Evolutionary conservation across 1,140 invertebrate species (phyloP).

Genomic region (Sogatella furcifera): DNA sequence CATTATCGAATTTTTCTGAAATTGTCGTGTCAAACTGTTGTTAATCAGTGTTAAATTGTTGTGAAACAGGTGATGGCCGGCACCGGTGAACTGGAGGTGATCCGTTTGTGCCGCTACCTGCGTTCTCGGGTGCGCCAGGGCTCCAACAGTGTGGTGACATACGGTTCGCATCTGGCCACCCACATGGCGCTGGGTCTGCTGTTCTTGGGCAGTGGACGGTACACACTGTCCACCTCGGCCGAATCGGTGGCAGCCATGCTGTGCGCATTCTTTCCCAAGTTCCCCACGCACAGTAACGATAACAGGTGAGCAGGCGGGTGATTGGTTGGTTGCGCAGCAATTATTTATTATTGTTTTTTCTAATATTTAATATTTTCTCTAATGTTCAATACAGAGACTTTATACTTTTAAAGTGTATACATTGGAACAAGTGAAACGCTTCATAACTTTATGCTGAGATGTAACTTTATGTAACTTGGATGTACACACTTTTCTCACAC

Average conservation of each 20-base stretch:
- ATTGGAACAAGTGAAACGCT: too few species aligned
- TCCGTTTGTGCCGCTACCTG: constrained; percentile 75
- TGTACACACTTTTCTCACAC: too few species aligned
- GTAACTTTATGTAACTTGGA: too few species aligned
- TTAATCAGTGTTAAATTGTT: constrained; percentile 8
- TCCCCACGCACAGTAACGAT: constrained; percentile 90
- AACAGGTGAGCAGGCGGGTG: constrained; percentile 52
- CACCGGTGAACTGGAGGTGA: constrained; percentile 77
- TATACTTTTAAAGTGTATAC: too few species aligned
- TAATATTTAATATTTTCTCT: too few species aligned
- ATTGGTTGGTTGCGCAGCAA: background rate
- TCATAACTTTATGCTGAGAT: too few species aligned
- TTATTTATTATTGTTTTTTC: too few species aligned
- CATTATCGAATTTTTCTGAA: too few species aligned
- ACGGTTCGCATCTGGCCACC: constrained; percentile 88
- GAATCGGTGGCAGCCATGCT: constrained; percentile 78
- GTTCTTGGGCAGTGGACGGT: constrained; percentile 87
- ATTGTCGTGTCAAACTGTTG: too few species aligned
- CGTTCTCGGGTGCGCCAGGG: constrained; percentile 55
- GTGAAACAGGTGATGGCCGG: constrained; percentile 71
- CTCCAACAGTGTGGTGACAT: constrained; percentile 57
- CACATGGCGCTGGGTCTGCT: constrained; percentile 87
- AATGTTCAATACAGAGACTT: too few species aligned
- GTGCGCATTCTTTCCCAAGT: constrained; percentile 92
- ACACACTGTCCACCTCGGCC: constrained; percentile 73